Conservation (phyloP, 2,888 invertebrate genomes). For the Sphaerophoria taeniata region DNA sequence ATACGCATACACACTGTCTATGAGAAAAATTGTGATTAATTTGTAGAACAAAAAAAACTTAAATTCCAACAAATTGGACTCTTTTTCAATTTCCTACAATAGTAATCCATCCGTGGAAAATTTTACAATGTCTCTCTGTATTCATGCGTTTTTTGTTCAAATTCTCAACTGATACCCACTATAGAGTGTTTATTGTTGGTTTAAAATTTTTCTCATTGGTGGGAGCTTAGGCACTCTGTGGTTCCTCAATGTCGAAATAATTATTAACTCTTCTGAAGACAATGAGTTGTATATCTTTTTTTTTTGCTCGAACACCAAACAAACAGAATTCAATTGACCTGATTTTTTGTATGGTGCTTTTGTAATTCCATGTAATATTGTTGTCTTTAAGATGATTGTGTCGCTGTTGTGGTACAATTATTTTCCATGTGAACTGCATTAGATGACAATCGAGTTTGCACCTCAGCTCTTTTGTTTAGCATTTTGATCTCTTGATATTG, state of each 20-base stretch:
- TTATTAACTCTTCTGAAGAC: conserved; percentile 64
- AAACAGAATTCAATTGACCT: conserved; percentile 69
- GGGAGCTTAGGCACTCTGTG: conserved; percentile 59
- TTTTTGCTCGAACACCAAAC: conserved; percentile 31
- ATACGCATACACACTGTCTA: too few species aligned
- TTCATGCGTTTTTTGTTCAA: conserved; percentile 9
- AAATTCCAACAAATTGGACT: conserved; percentile 44
- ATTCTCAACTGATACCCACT: conserved; percentile 3
- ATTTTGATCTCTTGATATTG: not conserved
- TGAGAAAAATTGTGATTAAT: not conserved
- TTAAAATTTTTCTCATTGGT: conserved; percentile 44
- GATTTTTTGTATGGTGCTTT: conserved; percentile 42
- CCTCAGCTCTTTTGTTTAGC: conserved; percentile 58
- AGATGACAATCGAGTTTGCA: conserved; percentile 62
- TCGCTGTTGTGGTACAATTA: not conserved
- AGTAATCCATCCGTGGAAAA: conserved; percentile 9
- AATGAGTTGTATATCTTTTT: conserved; percentile 53
- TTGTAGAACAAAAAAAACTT: conserved; percentile 33
- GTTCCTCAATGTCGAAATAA: conserved; percentile 79
- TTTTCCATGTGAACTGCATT: conserved; percentile 31
- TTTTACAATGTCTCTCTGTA: conserved; percentile 4
- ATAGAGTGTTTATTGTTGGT: conserved; percentile 19
- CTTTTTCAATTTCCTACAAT: conserved; percentile 45
- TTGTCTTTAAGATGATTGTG: conserved; percentile 29
- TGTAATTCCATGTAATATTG: conserved; percentile 38